Base-by-base conservation (phyloP, 2,888 invertebrate genomes). In the Corythucha ciliata region DNA sequence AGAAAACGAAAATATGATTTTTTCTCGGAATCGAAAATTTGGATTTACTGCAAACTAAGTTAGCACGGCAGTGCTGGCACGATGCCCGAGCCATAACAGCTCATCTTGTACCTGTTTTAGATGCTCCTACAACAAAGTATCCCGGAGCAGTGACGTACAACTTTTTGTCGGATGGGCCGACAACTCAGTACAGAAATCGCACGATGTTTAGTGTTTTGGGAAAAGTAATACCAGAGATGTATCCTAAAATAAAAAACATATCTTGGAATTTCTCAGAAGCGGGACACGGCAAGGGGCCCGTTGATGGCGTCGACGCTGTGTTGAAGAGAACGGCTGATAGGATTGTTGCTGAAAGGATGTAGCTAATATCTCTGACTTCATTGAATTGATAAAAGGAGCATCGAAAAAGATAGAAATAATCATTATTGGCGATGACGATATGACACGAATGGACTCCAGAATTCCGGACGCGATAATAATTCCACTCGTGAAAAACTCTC, bases 191-290 rank as follows among this genome's bases (percentile, higher is more conserved):
- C 16, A 34, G 33, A 16, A 45, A 45, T 37, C 29, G n/a, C 5
- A 45, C 33, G 18, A 45, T 45, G 8, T 45, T 45, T 27, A 18
- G 18, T 18, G 8, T 45, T 2, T 20, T 45, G 8, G 21, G 20
- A 2, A 24, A 2, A 14, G 7, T 26, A 5, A 6, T 41, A 20
- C 25, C 25, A 1, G 2, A 42, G 1, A 3, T 26, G 7, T 25
- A 3, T 5, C 26, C 27, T 1, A 18, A 3, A 5, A 4, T 42
- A 4, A 14, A 42, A 12, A 5, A 1, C 2, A 18, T 42, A 1
- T 27, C 42, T 1, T 42, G 42, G 42, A 42, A 42, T 18, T 42
- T 4, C 14, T 42, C 42, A 3, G 42, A 14, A 26, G 16, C 27
- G 4, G 42, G 42, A 1, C 42, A 26, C 10, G 27, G 27, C 5